Percentiles rank a stretch among this genome's conserved stretches.
These are phyloP conservation scores for Drosophila suboccidentalis DNA, from an alignment of 2,888 invertebrate genomes.

Conservation along the genomic window DNA sequence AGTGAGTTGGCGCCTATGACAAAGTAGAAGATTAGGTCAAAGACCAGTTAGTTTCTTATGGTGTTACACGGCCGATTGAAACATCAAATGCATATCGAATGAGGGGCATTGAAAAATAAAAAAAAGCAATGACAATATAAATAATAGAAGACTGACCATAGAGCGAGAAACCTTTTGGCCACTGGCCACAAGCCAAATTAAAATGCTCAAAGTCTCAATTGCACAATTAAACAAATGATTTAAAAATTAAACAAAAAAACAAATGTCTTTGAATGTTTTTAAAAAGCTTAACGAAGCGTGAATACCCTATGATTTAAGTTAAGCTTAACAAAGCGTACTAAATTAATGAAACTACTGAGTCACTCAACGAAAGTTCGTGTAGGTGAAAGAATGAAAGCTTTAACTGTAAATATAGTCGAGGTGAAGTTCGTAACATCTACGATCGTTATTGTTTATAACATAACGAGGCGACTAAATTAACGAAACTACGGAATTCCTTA, in stretches of 20 bases:
- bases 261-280: constrained; percentile 13
- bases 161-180: constrained; percentile 34
- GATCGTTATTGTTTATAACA: too few species aligned
- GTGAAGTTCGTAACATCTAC: too few species aligned
- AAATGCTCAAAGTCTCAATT: constrained; percentile 54
- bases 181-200: constrained; percentile 56
- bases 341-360: not conserved
- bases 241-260: constrained; percentile 29
- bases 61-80: constrained; percentile 39
- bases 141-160: constrained; percentile 9
- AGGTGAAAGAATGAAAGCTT: too few species aligned
- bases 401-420: too few species aligned
- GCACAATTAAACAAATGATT: constrained; percentile 43
- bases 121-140: constrained; percentile 12
- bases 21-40: constrained; percentile 17
- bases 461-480: too few species aligned
- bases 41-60: constrained; percentile 28
- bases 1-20: constrained; percentile 91
- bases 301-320: not conserved
- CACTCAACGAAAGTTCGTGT: not conserved
- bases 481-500: too few species aligned
- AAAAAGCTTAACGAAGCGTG: not conserved
- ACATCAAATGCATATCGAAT: constrained; percentile 41
- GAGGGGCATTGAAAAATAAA: constrained; percentile 42
- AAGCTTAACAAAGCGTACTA: not conserved